A percentile compares a stretch with the other conserved stretches of the same genome.
Evolutionary conservation across 2,888 invertebrate genomes (phyloP).

Genomic region (Volucella zonaria): DNA sequence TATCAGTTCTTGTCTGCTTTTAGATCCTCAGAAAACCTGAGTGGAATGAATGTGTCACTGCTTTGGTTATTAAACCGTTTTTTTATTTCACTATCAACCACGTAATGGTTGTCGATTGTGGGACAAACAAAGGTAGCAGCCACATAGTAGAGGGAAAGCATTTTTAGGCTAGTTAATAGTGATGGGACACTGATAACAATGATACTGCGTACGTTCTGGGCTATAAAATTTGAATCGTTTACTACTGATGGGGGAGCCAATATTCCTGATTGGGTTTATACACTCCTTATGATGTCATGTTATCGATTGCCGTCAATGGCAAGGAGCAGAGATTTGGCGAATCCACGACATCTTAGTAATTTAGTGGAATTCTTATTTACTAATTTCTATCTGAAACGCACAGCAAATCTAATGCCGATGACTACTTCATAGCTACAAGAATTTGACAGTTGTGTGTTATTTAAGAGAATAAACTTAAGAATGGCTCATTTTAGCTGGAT

Average conservation of each 20-base stretch:
- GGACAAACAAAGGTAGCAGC: conserved; percentile 91
- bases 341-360: conserved; percentile 43
- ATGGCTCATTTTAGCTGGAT: too few relatives aligned
- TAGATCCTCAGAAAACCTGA: too few relatives aligned
- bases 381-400: conserved; percentile 14
- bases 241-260: not conserved
- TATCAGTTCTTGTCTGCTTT: too few relatives aligned
- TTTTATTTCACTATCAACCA: too few relatives aligned
- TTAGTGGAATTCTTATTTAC: conserved; percentile 41
- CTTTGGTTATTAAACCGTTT: too few relatives aligned
- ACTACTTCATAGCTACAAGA: conserved; percentile 68
- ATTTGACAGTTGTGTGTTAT: conserved; percentile 65
- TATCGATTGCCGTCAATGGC: conserved; percentile 52
- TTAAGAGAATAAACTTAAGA: conserved; percentile 46
- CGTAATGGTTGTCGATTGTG: too few relatives aligned
- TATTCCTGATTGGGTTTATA: conserved; percentile 20
- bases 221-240: conserved; percentile 1
- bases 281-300: conserved; percentile 71
- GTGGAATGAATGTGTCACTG: too few relatives aligned
- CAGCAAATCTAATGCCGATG: conserved; percentile 30
- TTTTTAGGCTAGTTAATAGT: conserved; percentile 47
- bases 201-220: conserved; percentile 3
- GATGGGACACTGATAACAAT: conserved; percentile 8
- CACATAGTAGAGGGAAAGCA: conserved; percentile 92
- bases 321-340: conserved; percentile 35